Evolutionary conservation across 64 coral and sea anemone species (phyloP).

Genomic region (Montipora sp.): DNA sequence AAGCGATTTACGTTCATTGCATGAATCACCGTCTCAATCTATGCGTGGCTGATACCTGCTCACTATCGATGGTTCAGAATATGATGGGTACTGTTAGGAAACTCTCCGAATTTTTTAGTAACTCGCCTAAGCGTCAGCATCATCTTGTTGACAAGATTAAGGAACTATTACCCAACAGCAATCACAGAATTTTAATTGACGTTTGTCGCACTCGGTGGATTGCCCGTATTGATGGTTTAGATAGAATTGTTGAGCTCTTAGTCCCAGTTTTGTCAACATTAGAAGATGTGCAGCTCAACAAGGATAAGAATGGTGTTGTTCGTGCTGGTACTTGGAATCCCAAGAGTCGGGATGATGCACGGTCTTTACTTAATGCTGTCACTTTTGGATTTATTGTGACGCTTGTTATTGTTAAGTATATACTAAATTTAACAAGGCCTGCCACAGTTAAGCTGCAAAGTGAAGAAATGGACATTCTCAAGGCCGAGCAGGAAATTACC

Average conservation of each 20-base stretch:
- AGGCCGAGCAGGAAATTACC: constrained; percentile 60
- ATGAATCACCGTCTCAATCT: too few relatives aligned
- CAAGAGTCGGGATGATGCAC: constrained; percentile 33
- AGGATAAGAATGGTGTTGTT: constrained; percentile 6
- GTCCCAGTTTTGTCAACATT: constrained; percentile 25
- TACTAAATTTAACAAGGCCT: constrained; percentile 54
- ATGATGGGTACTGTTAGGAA: too few relatives aligned
- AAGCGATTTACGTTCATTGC: too few relatives aligned
- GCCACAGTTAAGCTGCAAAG: constrained; percentile 69
- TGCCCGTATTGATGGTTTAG: constrained; percentile 40
- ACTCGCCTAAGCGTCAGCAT: too few relatives aligned
- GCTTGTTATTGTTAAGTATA: constrained; percentile 46
- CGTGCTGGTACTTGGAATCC: constrained; percentile 23
- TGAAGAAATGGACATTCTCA: constrained; percentile 69
- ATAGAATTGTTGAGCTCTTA: constrained; percentile 70
- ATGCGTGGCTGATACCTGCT: too few relatives aligned
- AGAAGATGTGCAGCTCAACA: constrained; percentile 51
- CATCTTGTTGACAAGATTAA: too few relatives aligned
- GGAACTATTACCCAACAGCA: too few relatives aligned
- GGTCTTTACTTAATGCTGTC: not conserved
- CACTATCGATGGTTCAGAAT: too few relatives aligned
- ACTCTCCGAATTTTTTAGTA: too few relatives aligned
- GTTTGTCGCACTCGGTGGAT: constrained; percentile 56
- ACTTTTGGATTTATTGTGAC: constrained; percentile 48
- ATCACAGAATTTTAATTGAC: too few relatives aligned